Evolutionary conservation across 2,888 invertebrate species (phyloP).

Genomic region (Chirona hameri): DNA sequence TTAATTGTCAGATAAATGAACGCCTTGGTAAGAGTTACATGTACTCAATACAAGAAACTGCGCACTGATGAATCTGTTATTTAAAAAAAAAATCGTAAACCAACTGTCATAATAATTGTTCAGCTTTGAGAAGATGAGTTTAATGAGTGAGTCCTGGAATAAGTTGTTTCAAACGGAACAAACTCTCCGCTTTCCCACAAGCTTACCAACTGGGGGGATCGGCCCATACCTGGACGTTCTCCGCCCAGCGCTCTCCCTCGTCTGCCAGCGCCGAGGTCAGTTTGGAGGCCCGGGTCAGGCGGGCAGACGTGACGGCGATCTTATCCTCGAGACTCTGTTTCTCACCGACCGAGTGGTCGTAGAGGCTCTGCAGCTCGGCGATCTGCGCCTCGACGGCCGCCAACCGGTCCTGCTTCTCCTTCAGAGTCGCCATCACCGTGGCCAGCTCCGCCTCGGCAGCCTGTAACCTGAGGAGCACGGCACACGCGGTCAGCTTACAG

Average conservation of each 20-base stretch:
- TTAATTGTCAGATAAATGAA: no score
- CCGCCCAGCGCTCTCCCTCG: conserved; percentile 80
- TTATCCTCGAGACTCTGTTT: conserved; percentile 67
- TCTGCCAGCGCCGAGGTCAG: conserved; percentile 81
- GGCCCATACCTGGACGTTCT: conserved; percentile 58
- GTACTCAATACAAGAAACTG: no score
- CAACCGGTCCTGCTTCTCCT: conserved; percentile 90
- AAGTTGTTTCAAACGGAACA: no score
- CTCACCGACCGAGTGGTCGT: conserved; percentile 45
- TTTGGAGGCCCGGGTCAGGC: conserved; percentile 75
- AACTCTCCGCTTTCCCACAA: no score
- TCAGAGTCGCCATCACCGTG: conserved; percentile 76
- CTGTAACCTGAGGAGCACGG: conserved; percentile 59
- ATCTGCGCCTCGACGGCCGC: conserved; percentile 94
- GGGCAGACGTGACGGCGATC: conserved; percentile 70
- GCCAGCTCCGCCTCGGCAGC: conserved; percentile 77
- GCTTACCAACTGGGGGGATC: no score
- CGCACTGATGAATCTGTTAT: no score
- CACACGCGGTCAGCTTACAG: no score
- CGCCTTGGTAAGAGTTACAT: no score
- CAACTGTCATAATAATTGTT: no score
- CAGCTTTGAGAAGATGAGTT: no score
- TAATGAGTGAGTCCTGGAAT: no score
- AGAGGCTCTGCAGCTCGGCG: conserved; percentile 70
- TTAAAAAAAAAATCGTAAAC: no score